Base-by-base conservation (phyloP, 2,113 vertebrate genomes). In the Hiodon alosoides region DNA sequence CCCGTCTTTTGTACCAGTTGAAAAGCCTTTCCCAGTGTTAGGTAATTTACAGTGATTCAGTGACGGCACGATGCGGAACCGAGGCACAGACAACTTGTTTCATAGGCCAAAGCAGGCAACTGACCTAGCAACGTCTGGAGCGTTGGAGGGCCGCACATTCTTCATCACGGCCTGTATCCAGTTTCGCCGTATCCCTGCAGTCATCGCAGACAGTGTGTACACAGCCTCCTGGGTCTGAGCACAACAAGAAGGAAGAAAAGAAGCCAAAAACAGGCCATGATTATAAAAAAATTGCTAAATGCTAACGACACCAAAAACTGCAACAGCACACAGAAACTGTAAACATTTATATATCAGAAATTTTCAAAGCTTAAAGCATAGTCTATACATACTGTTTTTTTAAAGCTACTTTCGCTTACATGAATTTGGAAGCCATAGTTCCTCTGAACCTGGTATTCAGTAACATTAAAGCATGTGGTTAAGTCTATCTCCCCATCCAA, bases 141-240 rank as follows among this genome's bases (percentile, higher is more conserved):
- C 92, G 4, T 85, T 89, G 77, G 91, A 91, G 8, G 91, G 91
- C 74, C 90, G 84, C 62, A 92, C 88, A 58, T 92, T 93, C 84
- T 92, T 92, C 88, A 92, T 85, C 53, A 93, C 87, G 0, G 91
- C 92, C 79, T 93, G 91, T 81, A 93, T 93, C 92, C 92, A 93
- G 86, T 92, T 93, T 78, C 90, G 86, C 2, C 92, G 88, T 75
- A 93, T 93, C 3, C 92, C 92, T 53, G 89, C 90, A 0, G 92
- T 93, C 91, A 93, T 92, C 82, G 92, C 92, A 0, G 92, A 92
- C 78, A 93, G 85, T 4, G 89, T 92, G 82, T 92, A 87, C 60
- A 90, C 79, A 64, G 84, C 89, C 78, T 92, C 92, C 74, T 88
- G 87, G 6, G 90, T 92, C 92, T 93, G 68, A 75, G 80, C 61